Base-by-base conservation (phyloP, 1,140 invertebrate genomes). In the Macrosteles quadrilineatus region DNA sequence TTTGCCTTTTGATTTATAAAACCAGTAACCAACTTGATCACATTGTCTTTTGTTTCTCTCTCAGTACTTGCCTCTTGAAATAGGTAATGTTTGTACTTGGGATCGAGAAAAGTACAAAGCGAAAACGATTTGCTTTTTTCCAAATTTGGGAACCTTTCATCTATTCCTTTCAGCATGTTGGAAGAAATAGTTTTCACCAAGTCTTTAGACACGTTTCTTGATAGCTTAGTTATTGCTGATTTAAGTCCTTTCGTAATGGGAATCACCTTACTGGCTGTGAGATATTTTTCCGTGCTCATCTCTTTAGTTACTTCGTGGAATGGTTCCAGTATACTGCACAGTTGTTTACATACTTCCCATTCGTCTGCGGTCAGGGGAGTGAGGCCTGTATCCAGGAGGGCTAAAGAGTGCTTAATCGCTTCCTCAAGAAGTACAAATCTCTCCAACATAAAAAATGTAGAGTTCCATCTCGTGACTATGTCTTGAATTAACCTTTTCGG, bases 381-480 rank as follows among this genome's bases (percentile, higher is more conserved):
- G 3, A 53, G n/a, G n/a, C n/a, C 47, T 9, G 47, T 53, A n/a
- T 53, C 23, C 6, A 25, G n/a, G 6, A 53, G 23, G 17, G 47
- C n/a, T n/a, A 53, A 9, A 4, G 47, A 4, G 23, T 53, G 17
- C 23, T 53, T 53, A 19, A 53, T 25, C 6, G 4, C 47, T 6
- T 53, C n/a, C n/a, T 19, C 47, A 4, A 53, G n/a, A 53, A 53
- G n/a, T 53, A 53, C 3, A 53, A 53, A 53, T 53, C 47, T 53
- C n/a, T 53, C n/a, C 3, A 53, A 6, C 32, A 36, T 36, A 36
- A 36, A 36, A 36, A 36, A 36, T 14, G 32, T 36, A 6, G 32
- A 36, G 32, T 53, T 53, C 47, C 47, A 53, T 9, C 47, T 4
- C n/a, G 47, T 53, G 3, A 53, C 3, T 19, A 53, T n/a, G n/a